Evolutionary conservation across 2,113 vertebrate species (phyloP).

Genomic region (Salvelinus namaycush): DNA sequence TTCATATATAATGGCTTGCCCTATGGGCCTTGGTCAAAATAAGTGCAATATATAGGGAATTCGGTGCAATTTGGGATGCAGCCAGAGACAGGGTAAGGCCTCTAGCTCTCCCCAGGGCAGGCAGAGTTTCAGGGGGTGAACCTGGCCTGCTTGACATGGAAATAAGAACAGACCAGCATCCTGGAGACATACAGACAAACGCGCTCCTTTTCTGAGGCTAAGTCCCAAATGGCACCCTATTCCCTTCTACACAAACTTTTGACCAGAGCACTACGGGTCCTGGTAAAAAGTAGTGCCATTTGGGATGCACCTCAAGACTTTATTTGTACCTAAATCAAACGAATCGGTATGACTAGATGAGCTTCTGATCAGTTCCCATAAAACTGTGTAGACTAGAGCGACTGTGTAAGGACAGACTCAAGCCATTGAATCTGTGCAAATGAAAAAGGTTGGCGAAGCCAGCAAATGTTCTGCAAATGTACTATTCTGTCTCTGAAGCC

Average conservation of each 20-base stretch:
- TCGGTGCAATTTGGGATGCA: too few species aligned
- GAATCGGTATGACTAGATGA: slow-evolving; percentile 49
- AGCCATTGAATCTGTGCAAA: slow-evolving; percentile 17
- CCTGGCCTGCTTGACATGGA: slow-evolving; percentile 50
- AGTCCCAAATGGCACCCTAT: neutral
- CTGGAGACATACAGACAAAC: slow-evolving; percentile 16
- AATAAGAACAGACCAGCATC: slow-evolving; percentile 45
- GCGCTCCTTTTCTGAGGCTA: slow-evolving; percentile 33
- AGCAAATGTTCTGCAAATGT: neutral
- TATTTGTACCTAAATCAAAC: slow-evolving; percentile 19
- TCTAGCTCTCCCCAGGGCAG: too few species aligned
- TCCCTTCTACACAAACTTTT: neutral
- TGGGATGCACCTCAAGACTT: too few species aligned
- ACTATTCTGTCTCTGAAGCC: neutral
- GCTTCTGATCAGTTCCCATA: slow-evolving; percentile 35
- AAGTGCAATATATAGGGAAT: too few species aligned
- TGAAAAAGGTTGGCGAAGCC: slow-evolving; percentile 17
- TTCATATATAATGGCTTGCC: too few species aligned
- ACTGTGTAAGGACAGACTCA: slow-evolving; percentile 12
- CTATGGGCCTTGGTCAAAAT: too few species aligned
- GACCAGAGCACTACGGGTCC: too few species aligned
- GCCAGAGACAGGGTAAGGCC: neutral
- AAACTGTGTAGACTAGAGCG: slow-evolving; percentile 14
- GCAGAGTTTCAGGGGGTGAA: too few species aligned
- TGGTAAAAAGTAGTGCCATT: too few species aligned